A percentile compares a stretch with the other conserved stretches of the same genome.
Evolutionary conservation across 1,140 invertebrate species (phyloP).

Genomic region (Megalonaias nervosa): DNA sequence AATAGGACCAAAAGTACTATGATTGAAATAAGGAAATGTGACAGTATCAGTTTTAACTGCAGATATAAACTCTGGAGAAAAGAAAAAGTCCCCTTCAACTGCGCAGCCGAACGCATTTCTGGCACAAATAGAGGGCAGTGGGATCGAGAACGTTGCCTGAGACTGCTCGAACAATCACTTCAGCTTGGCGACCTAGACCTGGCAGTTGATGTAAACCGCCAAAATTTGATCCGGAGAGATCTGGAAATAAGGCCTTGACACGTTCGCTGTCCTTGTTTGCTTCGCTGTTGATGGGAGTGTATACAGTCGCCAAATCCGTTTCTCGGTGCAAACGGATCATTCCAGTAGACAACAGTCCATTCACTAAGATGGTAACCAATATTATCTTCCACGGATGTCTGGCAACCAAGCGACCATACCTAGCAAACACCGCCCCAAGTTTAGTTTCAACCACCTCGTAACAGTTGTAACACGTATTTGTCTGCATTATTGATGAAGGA

Average conservation of each 20-base stretch:
- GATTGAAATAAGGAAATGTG: conserved; percentile 8
- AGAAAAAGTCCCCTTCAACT: conserved; percentile 11
- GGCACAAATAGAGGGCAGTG: conserved; percentile 9
- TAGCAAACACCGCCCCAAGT: conserved; percentile 23
- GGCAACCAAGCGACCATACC: conserved; percentile 29
- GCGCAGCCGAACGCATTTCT: background rate
- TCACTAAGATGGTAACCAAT: conserved; percentile 20
- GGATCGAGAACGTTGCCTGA: conserved; percentile 19
- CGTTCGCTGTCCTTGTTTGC: too few species aligned
- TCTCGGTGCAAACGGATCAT: conserved; percentile 32
- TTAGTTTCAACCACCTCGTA: conserved; percentile 14
- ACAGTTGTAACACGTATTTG: background rate
- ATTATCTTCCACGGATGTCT: conserved; percentile 30
- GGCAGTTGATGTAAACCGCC: background rate
- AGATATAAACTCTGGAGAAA: conserved; percentile 1
- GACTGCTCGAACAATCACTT: conserved; percentile 18
- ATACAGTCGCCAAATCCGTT: conserved; percentile 24
- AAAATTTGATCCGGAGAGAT: background rate
- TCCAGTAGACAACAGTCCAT: conserved; percentile 37
- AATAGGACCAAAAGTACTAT: conserved; percentile 2
- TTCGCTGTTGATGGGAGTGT: conserved; percentile 15
- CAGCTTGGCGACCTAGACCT: conserved; percentile 9
- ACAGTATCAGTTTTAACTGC: background rate
- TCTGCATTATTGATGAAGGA: too few species aligned
- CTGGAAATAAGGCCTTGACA: background rate